Base-by-base conservation (phyloP, 2,113 vertebrate genomes). In the Catharus minimus region DNA sequence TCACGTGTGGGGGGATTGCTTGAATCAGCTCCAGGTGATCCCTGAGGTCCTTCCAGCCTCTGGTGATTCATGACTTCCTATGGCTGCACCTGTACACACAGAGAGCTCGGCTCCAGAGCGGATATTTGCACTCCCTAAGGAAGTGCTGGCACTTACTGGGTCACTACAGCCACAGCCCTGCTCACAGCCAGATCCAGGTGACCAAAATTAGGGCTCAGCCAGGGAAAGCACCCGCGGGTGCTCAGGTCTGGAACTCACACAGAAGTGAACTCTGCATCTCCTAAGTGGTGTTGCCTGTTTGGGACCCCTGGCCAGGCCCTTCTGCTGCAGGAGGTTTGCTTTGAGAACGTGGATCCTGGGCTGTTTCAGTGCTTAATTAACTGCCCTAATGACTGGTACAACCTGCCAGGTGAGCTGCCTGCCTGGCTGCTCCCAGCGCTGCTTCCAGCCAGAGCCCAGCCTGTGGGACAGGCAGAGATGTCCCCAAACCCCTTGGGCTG, bases 271-370 rank as follows among this genome's bases (percentile, higher is more conserved):
- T 38, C n/a, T 26, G 64, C 0, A 0, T 27, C 9, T 38, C 9
- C 16, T 30, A 5, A 0, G 1, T 7, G 33, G 14, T 5, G 9
- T 9, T 1, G 0, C 11, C 24, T 3, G 15, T 22, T 57, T 32
- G 17, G 67, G 84, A 82, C 13, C 30, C 41, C 23, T 27, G 5
- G 2, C 13, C 56, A 33, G 3, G 38, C 21, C 11, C 11, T 5
- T 52, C 57, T 32, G 43, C 73, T 49, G 62, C 58, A n/a, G 49
- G 39, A 47, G 49, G 27, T 67, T 85, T 55, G 60, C 64, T 82
- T 50, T n/a, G 18, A 53, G 28, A 43, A 39, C 1, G 7, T 12
- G 15, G 19, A 75, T 74, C 43, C 12, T 3, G 8, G 3, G 4
- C 5, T 36, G 23, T 64, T 73, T n/a, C 30, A 8, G 13, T 33